phyloP scores from a whole-genome alignment of 2,797 vertebrate genomes.

The Labeo calbasu region DNA sequence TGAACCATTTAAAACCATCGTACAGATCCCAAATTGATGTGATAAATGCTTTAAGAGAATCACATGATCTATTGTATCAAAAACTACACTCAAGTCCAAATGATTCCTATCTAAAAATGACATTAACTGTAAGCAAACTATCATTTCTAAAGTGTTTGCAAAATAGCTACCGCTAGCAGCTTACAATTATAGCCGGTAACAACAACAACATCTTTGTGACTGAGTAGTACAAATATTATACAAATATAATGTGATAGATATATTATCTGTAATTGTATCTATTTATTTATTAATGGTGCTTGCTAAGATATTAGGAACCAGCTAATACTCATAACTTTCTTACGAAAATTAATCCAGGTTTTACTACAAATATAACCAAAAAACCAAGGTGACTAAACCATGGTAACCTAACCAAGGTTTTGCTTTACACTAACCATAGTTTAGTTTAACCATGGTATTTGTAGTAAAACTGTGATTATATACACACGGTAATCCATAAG shows the following conservation, averaged over 20 bases:
- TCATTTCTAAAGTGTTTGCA: too few relatives aligned
- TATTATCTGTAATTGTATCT: not conserved
- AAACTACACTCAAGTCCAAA: too few relatives aligned
- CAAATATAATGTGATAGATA: not conserved
- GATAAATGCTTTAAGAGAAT: too few relatives aligned
- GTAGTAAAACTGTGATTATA: not conserved
- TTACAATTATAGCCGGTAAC: not conserved
- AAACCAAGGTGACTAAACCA: not conserved
- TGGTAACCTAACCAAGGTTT: not conserved
- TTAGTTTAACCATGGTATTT: not conserved
- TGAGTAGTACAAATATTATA: not conserved
- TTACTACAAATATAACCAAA: not conserved
- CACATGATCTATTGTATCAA: too few relatives aligned
- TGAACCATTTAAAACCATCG: too few relatives aligned
- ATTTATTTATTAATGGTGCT: not conserved
- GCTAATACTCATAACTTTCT: not conserved
- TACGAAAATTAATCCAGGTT: too few relatives aligned
- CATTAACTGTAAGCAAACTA: too few relatives aligned
- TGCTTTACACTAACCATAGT: not conserved
- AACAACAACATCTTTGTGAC: not conserved
- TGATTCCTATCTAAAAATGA: too few relatives aligned
- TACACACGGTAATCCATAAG: not conserved
- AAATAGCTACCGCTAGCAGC: too few relatives aligned
- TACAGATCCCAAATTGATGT: too few relatives aligned
- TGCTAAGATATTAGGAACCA: not conserved